Evolutionary conservation across 2,113 vertebrate genomes (phyloP), one percentile per base, ranked within the genome.

Genomic region (Haplochromis burtoni): DNA sequence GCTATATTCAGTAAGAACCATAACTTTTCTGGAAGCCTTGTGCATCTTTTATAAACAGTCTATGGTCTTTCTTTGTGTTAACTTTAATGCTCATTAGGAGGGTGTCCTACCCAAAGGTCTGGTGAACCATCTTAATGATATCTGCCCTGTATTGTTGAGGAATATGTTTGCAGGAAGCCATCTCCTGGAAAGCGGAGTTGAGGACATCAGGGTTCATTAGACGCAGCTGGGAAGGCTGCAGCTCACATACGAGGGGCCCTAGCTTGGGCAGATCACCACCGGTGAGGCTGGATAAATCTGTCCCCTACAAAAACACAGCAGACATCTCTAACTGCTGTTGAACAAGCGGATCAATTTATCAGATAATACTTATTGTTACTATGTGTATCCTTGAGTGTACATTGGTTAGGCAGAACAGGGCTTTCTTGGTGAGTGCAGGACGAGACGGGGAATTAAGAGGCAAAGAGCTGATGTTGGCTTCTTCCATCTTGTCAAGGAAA

Each of bases 201-300:
- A 92, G 82, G 73, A 92, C 88, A 9, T 85, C 59, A 1, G 89
- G 35, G 24, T 59, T 59, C 91, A 96, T 59, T 29, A 86, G 89
- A 4, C 54, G 9, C n/a, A 97, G 89, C 33, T 93, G 86, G 21
- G 83, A 83, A 4, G 94, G 83, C 10, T 82, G 6, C 53, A 96
- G 31, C 91, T 96, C 95, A 82, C 96, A 96, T 66, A 96, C 1
- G 19, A 97, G 57, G 0, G 45, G 83, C 2, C 96, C 95, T 3
- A 97, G 90, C 55, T 12, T 85, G 73, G 33, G 35, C 35, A 96
- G 55, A 9, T 95, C 88, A 3, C 91, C 87, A 3, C 21, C 1
- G 8, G 89, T 90, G 76, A 96, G 24, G 2, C 4, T n/a, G 54
- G 95, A 92, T 12, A 95, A 6, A 66, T 85, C 71, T 19, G 9